phyloP scores from a whole-genome alignment of 2,888 invertebrate species.

The Scaptomyza tumidula region DNA sequence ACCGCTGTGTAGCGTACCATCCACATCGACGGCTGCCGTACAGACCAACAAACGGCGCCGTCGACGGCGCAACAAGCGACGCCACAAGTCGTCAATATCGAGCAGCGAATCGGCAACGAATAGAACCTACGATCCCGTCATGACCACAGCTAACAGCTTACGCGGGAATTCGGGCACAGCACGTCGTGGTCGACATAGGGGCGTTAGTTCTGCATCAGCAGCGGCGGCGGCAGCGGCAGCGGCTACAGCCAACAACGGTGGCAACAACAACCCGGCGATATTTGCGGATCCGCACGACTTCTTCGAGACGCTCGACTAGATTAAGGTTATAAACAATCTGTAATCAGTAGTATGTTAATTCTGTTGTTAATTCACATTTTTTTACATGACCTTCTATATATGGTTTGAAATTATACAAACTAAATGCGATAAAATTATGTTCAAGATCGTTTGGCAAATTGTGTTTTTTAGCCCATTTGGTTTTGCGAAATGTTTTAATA shows the following conservation, averaged over 20 bases:
- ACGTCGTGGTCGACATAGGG: conserved; percentile 60
- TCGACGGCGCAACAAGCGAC: conserved; percentile 66
- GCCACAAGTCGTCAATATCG: conserved; percentile 62
- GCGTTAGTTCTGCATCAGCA: conserved; percentile 29
- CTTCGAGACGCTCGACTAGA: conserved; percentile 73
- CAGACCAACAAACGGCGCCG: conserved; percentile 67
- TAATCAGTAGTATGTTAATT: conserved; percentile 67
- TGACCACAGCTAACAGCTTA: conserved; percentile 58
- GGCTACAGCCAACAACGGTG: conserved; percentile 33
- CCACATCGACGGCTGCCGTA: conserved; percentile 68
- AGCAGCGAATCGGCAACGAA: conserved; percentile 56
- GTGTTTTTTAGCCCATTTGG: conserved; percentile 28
- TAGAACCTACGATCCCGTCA: conserved; percentile 66
- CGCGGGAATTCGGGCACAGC: conserved; percentile 47
- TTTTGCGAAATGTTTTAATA: conserved; percentile 58
- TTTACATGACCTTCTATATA: conserved; percentile 47
- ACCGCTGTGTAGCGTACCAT: conserved; percentile 68
- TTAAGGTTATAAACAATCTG: conserved; percentile 49
- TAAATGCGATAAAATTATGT: conserved; percentile 18
- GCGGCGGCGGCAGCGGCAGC: conserved; percentile 42
- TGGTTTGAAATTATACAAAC: conserved; percentile 28
- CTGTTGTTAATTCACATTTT: conserved; percentile 71
- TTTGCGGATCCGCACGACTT: conserved; percentile 68
- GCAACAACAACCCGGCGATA: conserved; percentile 55
- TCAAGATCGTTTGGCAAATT: conserved; percentile 13